Evolutionary conservation across 2,797 vertebrate genomes (phyloP).

Genomic region (Dendrocincla fuliginosa): DNA sequence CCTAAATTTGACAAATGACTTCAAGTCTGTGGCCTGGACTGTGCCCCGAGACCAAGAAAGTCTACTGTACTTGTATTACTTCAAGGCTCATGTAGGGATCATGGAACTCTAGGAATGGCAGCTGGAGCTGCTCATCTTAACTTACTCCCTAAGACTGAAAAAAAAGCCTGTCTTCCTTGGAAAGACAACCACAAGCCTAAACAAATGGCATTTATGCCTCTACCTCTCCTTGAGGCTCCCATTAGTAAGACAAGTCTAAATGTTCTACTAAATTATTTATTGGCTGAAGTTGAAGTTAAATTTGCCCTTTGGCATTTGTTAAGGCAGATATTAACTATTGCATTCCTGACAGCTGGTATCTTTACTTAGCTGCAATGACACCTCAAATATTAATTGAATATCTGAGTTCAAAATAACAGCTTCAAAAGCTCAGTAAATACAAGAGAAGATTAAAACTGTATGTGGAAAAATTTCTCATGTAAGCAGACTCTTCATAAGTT

Average conservation of each 20-base stretch:
- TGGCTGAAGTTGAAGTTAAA: not conserved
- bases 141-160: not conserved
- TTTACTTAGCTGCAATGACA: not conserved
- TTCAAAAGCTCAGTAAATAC: not conserved
- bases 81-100: not conserved
- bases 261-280: not conserved
- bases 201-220: not conserved
- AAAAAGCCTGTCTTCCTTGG: not conserved
- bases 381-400: not conserved
- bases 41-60: not conserved
- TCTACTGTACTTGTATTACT: not conserved
- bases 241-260: not conserved
- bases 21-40: not conserved
- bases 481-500: not conserved
- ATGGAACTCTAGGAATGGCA: not conserved
- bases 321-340: not conserved
- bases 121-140: not conserved
- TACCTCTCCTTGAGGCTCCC: not conserved
- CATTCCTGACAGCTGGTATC: not conserved
- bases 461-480: not conserved
- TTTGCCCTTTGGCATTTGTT: not conserved
- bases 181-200: not conserved
- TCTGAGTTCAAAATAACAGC: not conserved
- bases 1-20: too few species aligned
- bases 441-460: not conserved